Evolutionary conservation across 2,797 vertebrate genomes (phyloP).

Genomic region (Simalia tracyae): DNA sequence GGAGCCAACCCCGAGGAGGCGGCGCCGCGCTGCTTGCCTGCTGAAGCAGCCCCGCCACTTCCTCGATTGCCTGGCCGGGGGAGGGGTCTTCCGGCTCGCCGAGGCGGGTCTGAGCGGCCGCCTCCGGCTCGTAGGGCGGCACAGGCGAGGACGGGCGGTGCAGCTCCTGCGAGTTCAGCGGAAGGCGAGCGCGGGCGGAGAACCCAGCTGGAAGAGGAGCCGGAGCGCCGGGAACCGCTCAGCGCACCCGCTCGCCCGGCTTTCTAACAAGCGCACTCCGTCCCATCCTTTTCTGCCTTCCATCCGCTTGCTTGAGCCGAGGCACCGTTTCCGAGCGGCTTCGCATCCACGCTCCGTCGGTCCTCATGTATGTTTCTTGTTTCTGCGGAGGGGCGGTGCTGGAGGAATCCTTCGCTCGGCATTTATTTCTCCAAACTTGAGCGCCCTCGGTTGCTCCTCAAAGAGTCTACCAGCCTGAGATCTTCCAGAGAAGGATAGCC

Average conservation of each 20-base stretch:
- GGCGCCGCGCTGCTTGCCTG: background rate
- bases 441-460: background rate
- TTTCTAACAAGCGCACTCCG: background rate
- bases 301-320: background rate
- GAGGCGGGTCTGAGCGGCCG: background rate
- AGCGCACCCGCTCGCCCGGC: background rate
- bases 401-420: background rate
- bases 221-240: background rate
- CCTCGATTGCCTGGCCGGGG: background rate
- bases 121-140: background rate
- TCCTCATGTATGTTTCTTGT: background rate
- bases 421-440: background rate
- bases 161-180: background rate
- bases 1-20: background rate
- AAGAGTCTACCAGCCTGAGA: background rate
- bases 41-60: background rate
- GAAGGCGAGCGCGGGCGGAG: background rate
- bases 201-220: background rate
- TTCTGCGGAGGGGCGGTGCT: background rate
- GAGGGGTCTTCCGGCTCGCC: background rate
- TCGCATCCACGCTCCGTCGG: background rate
- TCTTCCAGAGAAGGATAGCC: background rate
- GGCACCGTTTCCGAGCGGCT: background rate
- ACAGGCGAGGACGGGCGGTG: background rate
- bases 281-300: background rate